These are phyloP conservation scores for Porites lutea DNA, from an alignment of 64 coral and sea anemone genomes.

Conservation along the genomic window DNA sequence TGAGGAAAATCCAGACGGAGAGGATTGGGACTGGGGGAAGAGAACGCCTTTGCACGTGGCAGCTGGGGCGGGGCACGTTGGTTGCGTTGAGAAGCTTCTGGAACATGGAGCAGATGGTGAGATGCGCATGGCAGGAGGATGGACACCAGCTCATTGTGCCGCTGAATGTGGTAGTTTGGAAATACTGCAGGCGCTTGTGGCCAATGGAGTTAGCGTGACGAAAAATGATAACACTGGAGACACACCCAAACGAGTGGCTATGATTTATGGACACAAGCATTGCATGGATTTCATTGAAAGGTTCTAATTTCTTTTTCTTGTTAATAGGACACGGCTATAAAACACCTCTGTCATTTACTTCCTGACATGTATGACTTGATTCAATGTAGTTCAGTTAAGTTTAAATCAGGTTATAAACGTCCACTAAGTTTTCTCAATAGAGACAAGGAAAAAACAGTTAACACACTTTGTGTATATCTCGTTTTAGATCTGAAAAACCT, in stretches of 20 bases:
- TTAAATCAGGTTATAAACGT: too few species aligned
- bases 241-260: slow-evolving; percentile 80
- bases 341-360: too few species aligned
- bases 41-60: slow-evolving; percentile 90
- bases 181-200: slow-evolving; percentile 81
- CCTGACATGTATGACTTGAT: too few species aligned
- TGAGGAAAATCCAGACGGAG: slow-evolving; percentile 73
- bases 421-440: too few species aligned
- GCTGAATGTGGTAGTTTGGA: slow-evolving; percentile 78
- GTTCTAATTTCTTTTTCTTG: background rate
- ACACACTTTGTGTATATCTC: background rate
- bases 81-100: slow-evolving; percentile 75
- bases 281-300: slow-evolving; percentile 74
- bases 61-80: slow-evolving; percentile 67
- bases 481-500: slow-evolving; percentile 10
- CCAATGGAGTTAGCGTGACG: slow-evolving; percentile 58
- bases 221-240: slow-evolving; percentile 85
- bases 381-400: too few species aligned
- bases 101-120: slow-evolving; percentile 80
- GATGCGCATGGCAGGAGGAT: slow-evolving; percentile 95
- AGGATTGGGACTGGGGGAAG: slow-evolving; percentile 97
- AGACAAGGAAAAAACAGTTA: too few species aligned
- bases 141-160: slow-evolving; percentile 98
- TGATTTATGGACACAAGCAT: slow-evolving; percentile 68
- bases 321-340: too few species aligned